Evolutionary conservation across 2,113 vertebrate genomes (phyloP).

Genomic region (Sprattus sprattus): DNA sequence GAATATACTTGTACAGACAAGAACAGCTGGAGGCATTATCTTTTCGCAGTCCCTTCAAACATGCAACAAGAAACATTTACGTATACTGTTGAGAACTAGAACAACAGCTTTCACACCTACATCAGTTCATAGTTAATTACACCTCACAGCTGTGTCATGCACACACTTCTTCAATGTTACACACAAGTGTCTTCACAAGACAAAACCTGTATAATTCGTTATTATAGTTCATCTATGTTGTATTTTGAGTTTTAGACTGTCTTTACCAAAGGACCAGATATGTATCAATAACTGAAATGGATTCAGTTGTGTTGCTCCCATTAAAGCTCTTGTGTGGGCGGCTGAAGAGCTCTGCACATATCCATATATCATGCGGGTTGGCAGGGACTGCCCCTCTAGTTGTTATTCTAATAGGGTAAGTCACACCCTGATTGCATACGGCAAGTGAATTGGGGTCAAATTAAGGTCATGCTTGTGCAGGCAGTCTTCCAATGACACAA

Average conservation of each 20-base stretch:
- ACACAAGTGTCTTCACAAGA: no score
- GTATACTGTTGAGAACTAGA: no score
- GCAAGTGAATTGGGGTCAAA: background rate
- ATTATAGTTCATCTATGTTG: background rate
- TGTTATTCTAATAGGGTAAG: background rate
- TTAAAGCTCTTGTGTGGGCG: background rate
- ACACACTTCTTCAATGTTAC: no score
- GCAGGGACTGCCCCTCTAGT: background rate
- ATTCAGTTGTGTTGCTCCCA: background rate
- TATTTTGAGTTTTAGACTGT: background rate
- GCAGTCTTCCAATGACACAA: background rate
- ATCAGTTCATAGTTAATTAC: no score
- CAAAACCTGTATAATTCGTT: no score
- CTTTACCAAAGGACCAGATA: background rate
- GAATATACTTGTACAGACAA: no score
- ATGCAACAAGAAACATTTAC: no score
- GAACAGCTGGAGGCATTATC: no score
- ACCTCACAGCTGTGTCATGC: no score
- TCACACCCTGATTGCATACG: background rate
- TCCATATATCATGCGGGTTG: background rate
- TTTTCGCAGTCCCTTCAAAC: no score
- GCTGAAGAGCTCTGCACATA: background rate
- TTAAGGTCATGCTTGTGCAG: background rate
- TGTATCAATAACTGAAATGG: background rate
- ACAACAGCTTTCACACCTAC: no score